These are phyloP conservation scores for Sturnira hondurensis DNA, from an alignment of 2,113 vertebrate genomes.

Conservation along the genomic window DNA sequence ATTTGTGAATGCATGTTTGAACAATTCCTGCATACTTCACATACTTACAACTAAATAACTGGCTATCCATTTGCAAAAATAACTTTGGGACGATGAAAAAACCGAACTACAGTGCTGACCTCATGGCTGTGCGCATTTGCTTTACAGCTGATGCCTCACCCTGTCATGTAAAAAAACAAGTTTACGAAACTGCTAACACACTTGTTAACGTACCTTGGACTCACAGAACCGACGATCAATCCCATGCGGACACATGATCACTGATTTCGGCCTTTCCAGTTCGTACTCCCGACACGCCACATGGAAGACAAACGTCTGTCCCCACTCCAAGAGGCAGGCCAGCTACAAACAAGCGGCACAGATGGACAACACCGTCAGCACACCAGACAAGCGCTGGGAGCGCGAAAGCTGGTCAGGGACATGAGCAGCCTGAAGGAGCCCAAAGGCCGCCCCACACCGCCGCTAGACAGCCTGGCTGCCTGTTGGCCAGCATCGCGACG, in stretches of 20 bases:
- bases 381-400: background rate
- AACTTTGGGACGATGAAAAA: slow-evolving; percentile 32
- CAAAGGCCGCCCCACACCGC: background rate
- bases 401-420: background rate
- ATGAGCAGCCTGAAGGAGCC: background rate
- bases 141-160: background rate
- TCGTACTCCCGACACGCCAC: slow-evolving; percentile 94
- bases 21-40: slow-evolving; percentile 5
- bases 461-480: background rate
- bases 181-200: background rate
- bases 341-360: slow-evolving; percentile 80
- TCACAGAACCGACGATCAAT: slow-evolving; percentile 93
- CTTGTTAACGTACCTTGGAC: slow-evolving; percentile 86
- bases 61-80: background rate
- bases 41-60: background rate
- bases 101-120: background rate
- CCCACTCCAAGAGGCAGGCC: slow-evolving; percentile 92
- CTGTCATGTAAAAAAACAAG: background rate
- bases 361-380: background rate
- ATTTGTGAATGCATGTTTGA: slow-evolving; percentile 2
- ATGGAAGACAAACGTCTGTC: slow-evolving; percentile 93
- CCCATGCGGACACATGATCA: slow-evolving; percentile 95
- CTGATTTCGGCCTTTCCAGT: slow-evolving; percentile 94
- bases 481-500: background rate
- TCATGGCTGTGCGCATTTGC: background rate